Conservation (phyloP, 2,113 vertebrate genomes). For the Lanius collurio region DNA sequence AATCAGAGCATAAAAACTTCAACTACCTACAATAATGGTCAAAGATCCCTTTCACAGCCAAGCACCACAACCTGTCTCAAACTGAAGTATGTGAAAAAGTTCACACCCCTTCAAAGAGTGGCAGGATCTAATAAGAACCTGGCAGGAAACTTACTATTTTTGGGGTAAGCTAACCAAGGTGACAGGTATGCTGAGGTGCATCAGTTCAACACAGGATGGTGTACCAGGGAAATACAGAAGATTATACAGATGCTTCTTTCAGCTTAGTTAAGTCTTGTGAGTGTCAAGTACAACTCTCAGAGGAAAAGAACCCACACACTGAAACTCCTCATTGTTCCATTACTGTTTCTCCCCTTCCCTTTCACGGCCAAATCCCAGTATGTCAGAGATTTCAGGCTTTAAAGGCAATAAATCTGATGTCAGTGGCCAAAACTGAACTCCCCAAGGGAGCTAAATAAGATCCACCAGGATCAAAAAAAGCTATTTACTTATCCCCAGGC, state of each 20-base stretch:
- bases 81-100: not conserved
- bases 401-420: not conserved
- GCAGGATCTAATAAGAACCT: not conserved
- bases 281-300: not conserved
- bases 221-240: not conserved
- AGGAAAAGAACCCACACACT: not conserved
- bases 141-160: not conserved
- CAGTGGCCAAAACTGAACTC: constrained; percentile 9
- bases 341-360: not conserved
- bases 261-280: not conserved
- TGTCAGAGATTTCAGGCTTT: not conserved
- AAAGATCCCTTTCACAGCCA: not conserved
- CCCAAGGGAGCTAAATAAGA: not conserved
- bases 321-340: not conserved
- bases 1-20: not conserved
- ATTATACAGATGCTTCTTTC: not conserved
- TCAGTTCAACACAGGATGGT: not conserved
- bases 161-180: not conserved
- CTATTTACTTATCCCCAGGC: not conserved
- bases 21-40: not conserved
- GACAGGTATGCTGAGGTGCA: not conserved
- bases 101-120: not conserved
- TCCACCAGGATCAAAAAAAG: not conserved
- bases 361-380: not conserved
- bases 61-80: not conserved